Evolutionary conservation across 2,113 vertebrate genomes (phyloP).

Genomic region (Cyprinodon variegatus): DNA sequence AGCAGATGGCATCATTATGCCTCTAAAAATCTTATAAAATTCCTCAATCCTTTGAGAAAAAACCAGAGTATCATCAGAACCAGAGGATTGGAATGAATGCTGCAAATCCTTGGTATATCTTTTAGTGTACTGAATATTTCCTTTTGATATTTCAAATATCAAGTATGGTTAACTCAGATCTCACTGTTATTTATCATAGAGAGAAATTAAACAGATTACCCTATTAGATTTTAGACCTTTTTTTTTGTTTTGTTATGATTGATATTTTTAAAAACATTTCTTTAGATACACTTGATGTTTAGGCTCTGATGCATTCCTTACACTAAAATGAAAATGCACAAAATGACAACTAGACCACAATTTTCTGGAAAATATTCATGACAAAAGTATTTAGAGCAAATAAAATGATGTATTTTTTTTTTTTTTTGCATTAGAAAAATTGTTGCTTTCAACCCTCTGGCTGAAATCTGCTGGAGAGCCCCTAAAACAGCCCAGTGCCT

Average conservation of each 20-base stretch:
- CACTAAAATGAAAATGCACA: too few species aligned
- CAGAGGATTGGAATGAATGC: conserved; percentile 55
- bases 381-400: background rate
- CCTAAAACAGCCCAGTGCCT: conserved; percentile 67
- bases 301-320: background rate
- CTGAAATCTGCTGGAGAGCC: conserved; percentile 66
- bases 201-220: background rate
- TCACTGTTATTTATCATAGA: background rate
- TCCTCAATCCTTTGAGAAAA: conserved; percentile 44
- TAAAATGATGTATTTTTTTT: background rate
- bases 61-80: conserved; percentile 60
- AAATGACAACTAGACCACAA: conserved; percentile 5
- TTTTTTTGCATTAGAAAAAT: background rate
- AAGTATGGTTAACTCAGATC: background rate
- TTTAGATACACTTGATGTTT: background rate
- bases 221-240: too few species aligned
- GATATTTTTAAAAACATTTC: too few species aligned
- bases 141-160: conserved; percentile 2
- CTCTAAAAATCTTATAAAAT: conserved; percentile 2
- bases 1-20: conserved; percentile 66
- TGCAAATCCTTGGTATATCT: conserved; percentile 34
- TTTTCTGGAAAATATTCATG: conserved; percentile 2
- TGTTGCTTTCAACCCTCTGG: conserved; percentile 37
- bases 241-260: background rate
- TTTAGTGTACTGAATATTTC: conserved; percentile 28